These are phyloP conservation scores for Myopa tessellatipennis DNA, from an alignment of 2,888 invertebrate genomes.

Conservation along the genomic window DNA sequence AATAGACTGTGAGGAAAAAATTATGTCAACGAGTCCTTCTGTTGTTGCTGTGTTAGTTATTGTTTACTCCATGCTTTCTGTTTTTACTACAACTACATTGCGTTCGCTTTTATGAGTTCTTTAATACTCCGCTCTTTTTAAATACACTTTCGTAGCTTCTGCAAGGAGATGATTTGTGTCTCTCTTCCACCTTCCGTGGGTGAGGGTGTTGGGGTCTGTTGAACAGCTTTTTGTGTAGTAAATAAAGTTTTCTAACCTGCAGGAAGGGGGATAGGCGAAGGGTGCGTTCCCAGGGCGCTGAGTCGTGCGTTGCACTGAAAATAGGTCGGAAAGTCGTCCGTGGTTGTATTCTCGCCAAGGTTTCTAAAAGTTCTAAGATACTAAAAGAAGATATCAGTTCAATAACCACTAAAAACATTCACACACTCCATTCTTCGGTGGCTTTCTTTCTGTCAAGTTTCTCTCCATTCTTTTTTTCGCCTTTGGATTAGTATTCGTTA, in stretches of 20 bases:
- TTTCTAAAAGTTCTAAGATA: too few relatives aligned
- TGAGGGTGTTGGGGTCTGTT: background rate
- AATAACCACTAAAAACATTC: background rate
- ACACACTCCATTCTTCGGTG: too few relatives aligned
- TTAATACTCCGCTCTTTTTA: background rate
- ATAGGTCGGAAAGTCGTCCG: too few relatives aligned
- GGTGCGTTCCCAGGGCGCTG: too few relatives aligned
- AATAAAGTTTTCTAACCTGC: too few relatives aligned
- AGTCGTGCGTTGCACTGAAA: too few relatives aligned
- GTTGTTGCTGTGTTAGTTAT: background rate
- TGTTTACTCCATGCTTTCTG: background rate
- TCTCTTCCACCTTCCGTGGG: background rate
- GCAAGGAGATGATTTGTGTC: background rate
- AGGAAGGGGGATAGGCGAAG: too few relatives aligned
- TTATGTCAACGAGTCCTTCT: slow-evolving; percentile 63
- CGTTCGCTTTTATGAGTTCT: background rate
- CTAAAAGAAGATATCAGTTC: background rate
- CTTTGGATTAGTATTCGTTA: too few relatives aligned
- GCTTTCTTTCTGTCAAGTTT: background rate
- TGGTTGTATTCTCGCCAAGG: too few relatives aligned
- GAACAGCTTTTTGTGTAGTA: background rate
- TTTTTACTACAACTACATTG: background rate
- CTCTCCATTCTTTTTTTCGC: too few relatives aligned
- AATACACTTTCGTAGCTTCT: background rate
- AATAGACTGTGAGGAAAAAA: slow-evolving; percentile 50